Evolutionary conservation across 2,113 vertebrate genomes (phyloP).

Genomic region (Azemiops feae): DNA sequence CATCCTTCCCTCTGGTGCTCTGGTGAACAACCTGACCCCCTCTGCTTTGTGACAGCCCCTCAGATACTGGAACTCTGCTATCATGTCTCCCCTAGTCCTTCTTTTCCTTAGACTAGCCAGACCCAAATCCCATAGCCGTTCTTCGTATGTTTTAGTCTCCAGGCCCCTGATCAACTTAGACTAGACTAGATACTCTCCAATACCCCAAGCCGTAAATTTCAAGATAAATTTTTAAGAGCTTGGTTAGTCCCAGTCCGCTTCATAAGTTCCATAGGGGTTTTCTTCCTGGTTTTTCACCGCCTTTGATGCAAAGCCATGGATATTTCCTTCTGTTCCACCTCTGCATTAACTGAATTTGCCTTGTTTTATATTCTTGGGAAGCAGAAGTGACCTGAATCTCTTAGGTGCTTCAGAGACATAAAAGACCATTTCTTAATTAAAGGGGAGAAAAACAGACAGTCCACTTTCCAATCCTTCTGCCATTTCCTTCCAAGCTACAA

Average conservation of each 20-base stretch:
- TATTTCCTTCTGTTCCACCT: background rate
- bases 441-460: slow-evolving; percentile 6
- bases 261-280: background rate
- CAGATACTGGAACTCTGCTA: no score
- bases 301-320: background rate
- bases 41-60: no score
- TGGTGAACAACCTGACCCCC: no score
- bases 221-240: background rate
- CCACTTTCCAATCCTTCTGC: slow-evolving; percentile 29
- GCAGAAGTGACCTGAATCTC: slow-evolving; percentile 18
- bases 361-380: slow-evolving; percentile 33
- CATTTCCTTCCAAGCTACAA: slow-evolving; percentile 34
- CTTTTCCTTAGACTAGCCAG: no score
- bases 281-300: background rate
- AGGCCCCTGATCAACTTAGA: no score
- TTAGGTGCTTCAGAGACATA: slow-evolving; percentile 27
- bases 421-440: slow-evolving; percentile 40
- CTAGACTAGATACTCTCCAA: background rate
- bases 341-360: background rate
- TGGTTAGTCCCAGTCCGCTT: background rate
- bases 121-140: no score
- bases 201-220: background rate
- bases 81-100: no score
- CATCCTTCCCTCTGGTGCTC: no score
- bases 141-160: no score